Percentiles rank a stretch among this genome's conserved stretches.
These are phyloP conservation scores for Strigamia transsilvanica DNA, from an alignment of 2,888 invertebrate species.

Conservation along the genomic window DNA sequence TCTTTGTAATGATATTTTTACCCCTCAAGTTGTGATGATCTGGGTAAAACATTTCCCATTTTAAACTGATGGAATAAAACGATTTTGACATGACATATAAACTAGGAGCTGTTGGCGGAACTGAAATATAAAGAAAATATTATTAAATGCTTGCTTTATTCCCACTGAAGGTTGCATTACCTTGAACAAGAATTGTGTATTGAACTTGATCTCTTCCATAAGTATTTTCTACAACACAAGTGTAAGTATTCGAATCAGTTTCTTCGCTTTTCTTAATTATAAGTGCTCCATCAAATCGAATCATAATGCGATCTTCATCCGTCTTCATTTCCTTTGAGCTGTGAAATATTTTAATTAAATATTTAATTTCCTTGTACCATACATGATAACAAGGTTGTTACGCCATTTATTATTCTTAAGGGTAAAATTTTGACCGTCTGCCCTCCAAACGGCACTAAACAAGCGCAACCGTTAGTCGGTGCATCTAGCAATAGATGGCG, in stretches of 20 bases:
- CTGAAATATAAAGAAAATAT: conserved; percentile 50
- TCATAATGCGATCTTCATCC: not conserved
- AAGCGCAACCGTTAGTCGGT: too few species aligned
- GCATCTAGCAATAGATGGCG: too few species aligned
- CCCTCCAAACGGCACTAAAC: too few species aligned
- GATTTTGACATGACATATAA: conserved; percentile 57
- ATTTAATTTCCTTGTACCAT: not conserved
- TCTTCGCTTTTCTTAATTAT: conserved; percentile 27
- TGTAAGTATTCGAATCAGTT: conserved; percentile 6
- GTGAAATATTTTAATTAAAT: not conserved
- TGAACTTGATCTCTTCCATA: conserved; percentile 28
- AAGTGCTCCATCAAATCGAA: conserved; percentile 43
- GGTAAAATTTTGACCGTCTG: too few species aligned
- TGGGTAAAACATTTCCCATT: conserved; percentile 53
- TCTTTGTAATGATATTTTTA: conserved; percentile 26
- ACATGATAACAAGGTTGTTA: too few species aligned
- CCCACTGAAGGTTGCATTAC: conserved; percentile 4
- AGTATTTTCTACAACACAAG: conserved; percentile 37
- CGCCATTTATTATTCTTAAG: too few species aligned
- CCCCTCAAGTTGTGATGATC: not conserved
- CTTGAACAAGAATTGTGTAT: conserved; percentile 24
- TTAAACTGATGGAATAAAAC: conserved; percentile 56
- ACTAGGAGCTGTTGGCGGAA: conserved; percentile 58
- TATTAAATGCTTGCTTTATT: too few species aligned
- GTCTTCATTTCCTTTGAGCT: not conserved